phyloP scores from a whole-genome alignment of 1,140 invertebrate genomes.

The Zaprionus davidi region DNA sequence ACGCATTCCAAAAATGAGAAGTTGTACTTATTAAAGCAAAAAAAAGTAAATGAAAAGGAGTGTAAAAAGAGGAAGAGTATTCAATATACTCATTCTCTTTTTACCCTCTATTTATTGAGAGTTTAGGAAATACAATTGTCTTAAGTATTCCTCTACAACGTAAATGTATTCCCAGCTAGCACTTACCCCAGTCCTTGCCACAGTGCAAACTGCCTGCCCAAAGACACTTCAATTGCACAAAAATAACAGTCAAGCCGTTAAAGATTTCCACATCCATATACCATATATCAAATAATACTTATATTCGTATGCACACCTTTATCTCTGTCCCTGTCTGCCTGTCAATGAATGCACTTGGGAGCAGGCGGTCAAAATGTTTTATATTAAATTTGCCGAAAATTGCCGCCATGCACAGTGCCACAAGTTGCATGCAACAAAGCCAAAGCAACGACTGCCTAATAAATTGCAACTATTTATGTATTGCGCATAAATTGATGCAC shows the following conservation, averaged over 20 bases:
- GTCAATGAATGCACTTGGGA: conserved; percentile 47
- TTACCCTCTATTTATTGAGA: too few species aligned
- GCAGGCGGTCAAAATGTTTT: conserved; percentile 63
- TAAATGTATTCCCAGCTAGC: background rate
- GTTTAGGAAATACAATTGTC: background rate
- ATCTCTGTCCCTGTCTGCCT: conserved; percentile 2
- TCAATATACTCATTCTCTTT: too few species aligned
- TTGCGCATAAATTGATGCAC: conserved; percentile 59
- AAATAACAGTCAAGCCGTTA: background rate
- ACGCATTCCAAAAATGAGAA: too few species aligned
- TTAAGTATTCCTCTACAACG: background rate
- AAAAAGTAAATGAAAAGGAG: too few species aligned
- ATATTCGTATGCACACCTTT: background rate
- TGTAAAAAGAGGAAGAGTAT: too few species aligned
- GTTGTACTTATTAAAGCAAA: too few species aligned
- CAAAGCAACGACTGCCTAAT: conserved; percentile 52
- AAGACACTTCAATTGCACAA: background rate
- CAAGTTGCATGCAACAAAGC: conserved; percentile 34
- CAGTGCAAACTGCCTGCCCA: too few species aligned
- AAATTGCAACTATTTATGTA: conserved; percentile 75
- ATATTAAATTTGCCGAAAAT: conserved; percentile 72
- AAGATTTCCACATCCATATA: background rate
- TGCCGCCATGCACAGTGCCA: conserved; percentile 23
- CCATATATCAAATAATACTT: background rate
- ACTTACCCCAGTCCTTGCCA: background rate